Evolutionary conservation across 2,797 vertebrate genomes (phyloP).

Genomic region (Gila robusta): DNA sequence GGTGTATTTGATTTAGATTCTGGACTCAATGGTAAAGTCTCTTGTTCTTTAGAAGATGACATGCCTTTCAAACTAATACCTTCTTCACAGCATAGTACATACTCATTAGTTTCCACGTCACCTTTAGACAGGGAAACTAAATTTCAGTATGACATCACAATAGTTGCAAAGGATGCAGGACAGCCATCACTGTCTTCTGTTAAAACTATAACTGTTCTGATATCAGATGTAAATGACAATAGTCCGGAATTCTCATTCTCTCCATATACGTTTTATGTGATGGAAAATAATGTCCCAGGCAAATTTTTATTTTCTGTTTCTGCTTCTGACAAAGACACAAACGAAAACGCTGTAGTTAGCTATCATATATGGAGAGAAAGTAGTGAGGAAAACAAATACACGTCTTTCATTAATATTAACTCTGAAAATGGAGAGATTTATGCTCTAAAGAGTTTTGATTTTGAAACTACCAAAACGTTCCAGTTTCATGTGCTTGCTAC

Average conservation of each 20-base stretch:
- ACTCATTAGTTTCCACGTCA: slow-evolving; percentile 72
- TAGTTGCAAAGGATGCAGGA: slow-evolving; percentile 74
- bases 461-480: slow-evolving; percentile 75
- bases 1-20: slow-evolving; percentile 75
- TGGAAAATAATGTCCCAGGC: slow-evolving; percentile 68
- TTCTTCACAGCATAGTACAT: slow-evolving; percentile 71
- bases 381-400: slow-evolving; percentile 43
- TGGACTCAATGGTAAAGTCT: slow-evolving; percentile 68
- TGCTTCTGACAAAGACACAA: slow-evolving; percentile 68
- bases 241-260: slow-evolving; percentile 66
- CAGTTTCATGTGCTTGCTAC: slow-evolving; percentile 72
- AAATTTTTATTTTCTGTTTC: slow-evolving; percentile 67
- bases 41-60: slow-evolving; percentile 31
- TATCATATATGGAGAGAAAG: slow-evolving; percentile 59
- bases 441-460: slow-evolving; percentile 79
- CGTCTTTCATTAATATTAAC: slow-evolving; percentile 64
- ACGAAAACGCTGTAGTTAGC: slow-evolving; percentile 65
- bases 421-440: slow-evolving; percentile 78
- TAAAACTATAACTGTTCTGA: slow-evolving; percentile 68
- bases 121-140: slow-evolving; percentile 73
- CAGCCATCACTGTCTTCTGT: slow-evolving; percentile 68
- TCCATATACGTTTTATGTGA: slow-evolving; percentile 72
- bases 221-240: slow-evolving; percentile 77
- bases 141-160: slow-evolving; percentile 69
- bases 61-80: slow-evolving; percentile 69